phyloP scores from a whole-genome alignment of 2,797 vertebrate genomes.

The Crax fasciolata region DNA sequence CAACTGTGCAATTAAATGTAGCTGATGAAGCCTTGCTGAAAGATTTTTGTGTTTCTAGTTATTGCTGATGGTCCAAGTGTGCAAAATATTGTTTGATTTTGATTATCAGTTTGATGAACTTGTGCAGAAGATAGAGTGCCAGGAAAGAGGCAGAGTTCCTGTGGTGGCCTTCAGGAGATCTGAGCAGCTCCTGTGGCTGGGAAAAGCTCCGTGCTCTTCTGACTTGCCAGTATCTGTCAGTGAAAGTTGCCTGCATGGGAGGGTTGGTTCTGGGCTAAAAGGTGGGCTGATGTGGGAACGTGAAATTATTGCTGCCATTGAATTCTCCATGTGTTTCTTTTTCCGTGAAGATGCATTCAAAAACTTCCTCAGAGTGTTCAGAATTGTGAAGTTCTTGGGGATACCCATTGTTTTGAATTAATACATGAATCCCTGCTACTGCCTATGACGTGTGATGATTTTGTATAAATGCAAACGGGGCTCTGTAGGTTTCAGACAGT shows the following conservation, averaged over 20 bases:
- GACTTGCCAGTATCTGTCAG: neutral
- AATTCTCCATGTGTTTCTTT: neutral
- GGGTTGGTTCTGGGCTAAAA: neutral
- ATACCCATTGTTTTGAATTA: neutral
- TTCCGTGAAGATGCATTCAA: neutral
- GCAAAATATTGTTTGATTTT: slow-evolving; percentile 7
- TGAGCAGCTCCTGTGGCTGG: neutral
- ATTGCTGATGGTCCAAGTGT: neutral
- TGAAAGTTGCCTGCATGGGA: neutral
- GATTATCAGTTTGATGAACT: neutral
- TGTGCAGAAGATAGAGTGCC: neutral
- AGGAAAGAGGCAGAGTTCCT: neutral
- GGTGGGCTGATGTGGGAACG: accelerated
- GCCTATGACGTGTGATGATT: neutral
- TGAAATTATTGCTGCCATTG: neutral
- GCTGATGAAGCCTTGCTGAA: neutral
- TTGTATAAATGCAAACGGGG: neutral
- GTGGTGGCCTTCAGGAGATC: neutral
- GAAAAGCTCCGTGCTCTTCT: neutral
- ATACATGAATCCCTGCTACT: neutral
- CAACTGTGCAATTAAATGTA: neutral
- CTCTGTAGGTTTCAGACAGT: neutral
- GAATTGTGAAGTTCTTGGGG: neutral
- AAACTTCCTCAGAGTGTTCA: neutral
- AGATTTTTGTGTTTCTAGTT: neutral